Evolutionary conservation across 1,140 invertebrate species (phyloP), one percentile per base, ranked within the genome.

Genomic region (Pteromalus puparum): DNA sequence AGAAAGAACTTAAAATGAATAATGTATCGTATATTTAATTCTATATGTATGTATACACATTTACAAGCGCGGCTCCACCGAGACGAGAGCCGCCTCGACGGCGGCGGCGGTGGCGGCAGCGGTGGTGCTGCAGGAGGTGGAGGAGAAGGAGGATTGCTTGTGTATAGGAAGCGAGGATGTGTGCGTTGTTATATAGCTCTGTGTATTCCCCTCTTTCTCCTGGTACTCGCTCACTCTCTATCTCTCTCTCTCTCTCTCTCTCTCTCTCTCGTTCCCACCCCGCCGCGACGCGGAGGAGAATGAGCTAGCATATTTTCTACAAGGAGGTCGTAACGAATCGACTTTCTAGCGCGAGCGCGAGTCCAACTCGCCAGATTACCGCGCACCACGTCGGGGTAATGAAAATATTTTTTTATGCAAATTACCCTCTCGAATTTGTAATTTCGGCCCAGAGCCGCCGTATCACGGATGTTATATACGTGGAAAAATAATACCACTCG

Each of bases 1-100:
- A 91, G 91, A 92, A 92, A 92, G 91, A 93, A 92, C 90, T 92
- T 91, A 90, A 92, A 92, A 93, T 93, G 92, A 93, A 93, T 93
- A 93, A 93, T 93, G 92, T 93, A 93, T 92, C 91, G 92, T 93
- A 93, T 93, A 93, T 92, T 93, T 93, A 93, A 93, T 93, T 91
- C 89, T 89, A 91, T 90, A 91, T 90, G 90, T 90, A 84, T 84
- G 83, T 86, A 84, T 83, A 76, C 85, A 86, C 87, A 85, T 86
- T 85, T 85, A 85, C 80, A 82, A 85, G 30, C 46, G 26, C 82
- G 82, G 82, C 38, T 70, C 28, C 28, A 34, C 30, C 34, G 53
- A 61, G 53, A 61, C 53, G 53, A 61, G 53, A 61, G 53, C 53
- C 53, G 53, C 53, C 53, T 4, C 21, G 53, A 21, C 18, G 53